phyloP scores from a whole-genome alignment of 2,888 invertebrate genomes.

The Hybos culiciformis region DNA sequence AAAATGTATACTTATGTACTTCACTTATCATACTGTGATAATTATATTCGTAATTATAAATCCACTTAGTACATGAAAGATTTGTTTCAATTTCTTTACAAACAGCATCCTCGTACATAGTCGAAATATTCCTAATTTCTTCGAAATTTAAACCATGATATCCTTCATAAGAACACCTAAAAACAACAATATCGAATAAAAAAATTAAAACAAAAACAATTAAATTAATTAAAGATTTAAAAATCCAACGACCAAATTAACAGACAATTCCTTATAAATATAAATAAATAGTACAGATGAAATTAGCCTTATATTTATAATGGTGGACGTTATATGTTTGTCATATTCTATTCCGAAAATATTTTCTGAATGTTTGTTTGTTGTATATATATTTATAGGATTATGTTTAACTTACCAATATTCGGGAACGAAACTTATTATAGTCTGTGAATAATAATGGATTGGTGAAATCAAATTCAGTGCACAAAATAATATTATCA shows the following conservation, averaged over 20 bases:
- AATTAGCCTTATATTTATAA: too few relatives aligned
- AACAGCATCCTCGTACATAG: too few relatives aligned
- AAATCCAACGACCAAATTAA: too few relatives aligned
- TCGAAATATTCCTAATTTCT: constrained; percentile 11
- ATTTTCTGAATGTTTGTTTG: too few relatives aligned
- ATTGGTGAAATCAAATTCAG: constrained; percentile 42
- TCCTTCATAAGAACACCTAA: constrained; percentile 13
- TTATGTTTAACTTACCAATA: constrained; percentile 31
- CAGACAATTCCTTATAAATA: too few relatives aligned
- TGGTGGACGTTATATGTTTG: too few relatives aligned
- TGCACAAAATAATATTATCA: constrained; percentile 39
- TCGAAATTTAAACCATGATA: constrained; percentile 10
- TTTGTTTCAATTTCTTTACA: constrained; percentile 9
- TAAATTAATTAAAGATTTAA: too few relatives aligned
- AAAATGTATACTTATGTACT: constrained; percentile 26
- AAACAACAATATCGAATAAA: not conserved
- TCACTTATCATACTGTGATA: constrained; percentile 46
- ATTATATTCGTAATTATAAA: constrained; percentile 40
- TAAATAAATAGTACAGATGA: too few relatives aligned
- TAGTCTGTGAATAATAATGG: constrained; percentile 47
- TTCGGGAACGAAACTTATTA: constrained; percentile 41
- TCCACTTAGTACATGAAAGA: constrained; percentile 30
- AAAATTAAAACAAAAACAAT: too few relatives aligned
- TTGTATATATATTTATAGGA: too few relatives aligned
- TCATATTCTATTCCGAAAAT: too few relatives aligned